Evolutionary conservation across 2,888 invertebrate species (phyloP), one percentile per base, ranked within the genome.

Genomic region (Autographa gamma): DNA sequence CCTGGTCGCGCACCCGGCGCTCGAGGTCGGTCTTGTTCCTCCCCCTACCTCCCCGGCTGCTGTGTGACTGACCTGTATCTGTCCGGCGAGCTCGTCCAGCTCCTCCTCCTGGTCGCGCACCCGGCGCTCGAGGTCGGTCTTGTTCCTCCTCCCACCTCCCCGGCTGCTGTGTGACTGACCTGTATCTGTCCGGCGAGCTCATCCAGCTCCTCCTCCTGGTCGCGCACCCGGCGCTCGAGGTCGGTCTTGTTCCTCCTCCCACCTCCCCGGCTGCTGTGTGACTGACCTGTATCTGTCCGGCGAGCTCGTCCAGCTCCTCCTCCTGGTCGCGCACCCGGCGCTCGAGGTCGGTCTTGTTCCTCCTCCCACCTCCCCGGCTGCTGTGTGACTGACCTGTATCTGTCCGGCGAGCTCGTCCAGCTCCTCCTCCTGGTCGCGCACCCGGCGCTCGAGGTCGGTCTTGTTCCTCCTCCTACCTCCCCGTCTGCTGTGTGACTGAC

Each of bases 271-370:
- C 0, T 98, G 98, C n/a, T n/a, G n/a, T 58, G 14, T 16, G 1
- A 14, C 41, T 56, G 43, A 95, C 96, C 92, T 97, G 97, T 86
- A 98, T 97, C 93, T 98, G 98, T 6, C 98, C 99, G 4, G 99
- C 99, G 89, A 99, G 96, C 89, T 99, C 99, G 88, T 99, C 99
- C 64, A 99, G 95, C 91, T 99, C 99, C 90, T 99, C 99, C 89
- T 99, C 99, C 93, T 98, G 98, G 88, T 98, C 98, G 76, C 98
- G 97, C 41, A 97, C 95, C 77, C 98, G 97, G 58, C 98, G 96
- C 91, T 99, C 99, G 74, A 98, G 96, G 81, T 99, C 99, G 79
- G 98, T 97, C 90, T 98, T 98, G 25, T 97, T 97, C 84, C 98
- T 97, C 76, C 98, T 97, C 83, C 25, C 3, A 25, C 3, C 25